Evolutionary conservation across 2,113 vertebrate genomes (phyloP).

Genomic region (Sinocyclocheilus grahami): DNA sequence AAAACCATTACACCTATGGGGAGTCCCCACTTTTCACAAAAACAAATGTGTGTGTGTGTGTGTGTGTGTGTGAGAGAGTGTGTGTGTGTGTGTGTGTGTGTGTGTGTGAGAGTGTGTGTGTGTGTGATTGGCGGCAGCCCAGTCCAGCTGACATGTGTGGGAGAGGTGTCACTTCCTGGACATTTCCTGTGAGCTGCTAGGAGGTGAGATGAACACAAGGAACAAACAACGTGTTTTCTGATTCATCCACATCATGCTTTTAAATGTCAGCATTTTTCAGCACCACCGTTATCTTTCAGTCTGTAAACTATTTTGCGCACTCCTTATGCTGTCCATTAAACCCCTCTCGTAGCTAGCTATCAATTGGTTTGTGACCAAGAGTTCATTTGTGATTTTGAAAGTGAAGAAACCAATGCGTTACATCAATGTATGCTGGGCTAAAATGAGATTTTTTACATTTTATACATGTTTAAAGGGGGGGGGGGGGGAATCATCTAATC

Average conservation of each 20-base stretch:
- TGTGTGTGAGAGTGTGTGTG: not conserved
- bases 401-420: not conserved
- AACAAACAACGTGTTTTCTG: constrained; percentile 40
- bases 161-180: constrained; percentile 59
- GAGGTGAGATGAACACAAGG: constrained; percentile 57
- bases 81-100: not conserved
- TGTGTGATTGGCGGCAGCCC: constrained; percentile 3
- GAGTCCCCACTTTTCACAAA: no score
- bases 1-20: no score
- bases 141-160: constrained; percentile 59
- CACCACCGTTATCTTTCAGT: not conserved
- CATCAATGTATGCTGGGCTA: not conserved
- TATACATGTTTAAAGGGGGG: not conserved
- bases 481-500: no score
- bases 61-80: no score
- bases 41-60: not conserved
- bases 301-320: not conserved
- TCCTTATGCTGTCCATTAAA: not conserved
- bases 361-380: not conserved
- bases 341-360: not conserved
- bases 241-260: not conserved
- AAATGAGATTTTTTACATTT: not conserved
- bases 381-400: not conserved
- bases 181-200: constrained; percentile 67
- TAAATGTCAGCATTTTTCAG: not conserved